Evolutionary conservation across 1,140 invertebrate species (phyloP).

Genomic region (Globodera rostochiensis): DNA sequence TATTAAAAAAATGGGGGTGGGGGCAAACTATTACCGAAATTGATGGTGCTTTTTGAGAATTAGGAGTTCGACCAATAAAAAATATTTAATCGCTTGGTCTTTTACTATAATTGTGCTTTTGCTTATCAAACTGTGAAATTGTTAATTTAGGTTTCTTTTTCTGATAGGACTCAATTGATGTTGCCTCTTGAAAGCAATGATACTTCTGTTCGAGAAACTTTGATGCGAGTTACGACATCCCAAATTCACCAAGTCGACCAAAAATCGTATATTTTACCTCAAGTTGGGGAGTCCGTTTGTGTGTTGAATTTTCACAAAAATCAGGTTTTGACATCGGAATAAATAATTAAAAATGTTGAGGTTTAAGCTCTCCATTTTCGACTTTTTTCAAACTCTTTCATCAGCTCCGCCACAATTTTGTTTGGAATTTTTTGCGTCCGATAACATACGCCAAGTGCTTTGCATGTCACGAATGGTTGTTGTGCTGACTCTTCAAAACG

Average conservation of each 20-base stretch:
- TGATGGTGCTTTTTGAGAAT: too few species aligned
- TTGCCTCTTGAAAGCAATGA: constrained; percentile 34
- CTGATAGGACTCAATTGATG: constrained; percentile 24
- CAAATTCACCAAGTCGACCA: not conserved
- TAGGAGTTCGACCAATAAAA: constrained; percentile 8
- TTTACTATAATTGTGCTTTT: not conserved
- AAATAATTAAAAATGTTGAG: constrained; percentile 3
- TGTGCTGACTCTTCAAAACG: not conserved
- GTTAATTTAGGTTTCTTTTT: constrained; percentile 34
- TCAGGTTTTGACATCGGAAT: not conserved
- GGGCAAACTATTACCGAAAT: not conserved
- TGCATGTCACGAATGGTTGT: not conserved
- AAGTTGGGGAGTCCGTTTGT: not conserved
- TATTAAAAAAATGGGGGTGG: not conserved
- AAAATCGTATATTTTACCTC: constrained; percentile 10
- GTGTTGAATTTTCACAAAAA: not conserved
- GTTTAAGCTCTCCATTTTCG: constrained; percentile 10
- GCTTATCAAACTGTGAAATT: not conserved
- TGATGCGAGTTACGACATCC: constrained; percentile 10
- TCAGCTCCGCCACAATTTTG: not conserved
- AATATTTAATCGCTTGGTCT: not conserved
- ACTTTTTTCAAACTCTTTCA: constrained; percentile 8
- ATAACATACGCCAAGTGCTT: not conserved
- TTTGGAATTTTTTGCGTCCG: not conserved
- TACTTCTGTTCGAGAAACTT: constrained; percentile 34